Evolutionary conservation across 2,888 invertebrate genomes (phyloP).

Genomic region (Cantharis lateralis): DNA sequence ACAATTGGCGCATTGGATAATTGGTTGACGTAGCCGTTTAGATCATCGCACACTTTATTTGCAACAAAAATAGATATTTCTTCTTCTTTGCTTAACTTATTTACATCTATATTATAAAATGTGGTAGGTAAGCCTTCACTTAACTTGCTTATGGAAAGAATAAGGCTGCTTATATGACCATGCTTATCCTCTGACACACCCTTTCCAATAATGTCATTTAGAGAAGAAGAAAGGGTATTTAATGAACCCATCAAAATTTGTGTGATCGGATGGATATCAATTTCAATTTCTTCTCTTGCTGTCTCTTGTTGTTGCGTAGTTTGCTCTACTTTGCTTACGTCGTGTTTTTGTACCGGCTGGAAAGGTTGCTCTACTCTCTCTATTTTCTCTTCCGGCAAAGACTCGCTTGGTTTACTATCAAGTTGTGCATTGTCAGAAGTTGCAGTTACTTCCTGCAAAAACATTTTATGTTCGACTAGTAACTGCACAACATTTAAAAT

Average conservation of each 20-base stretch:
- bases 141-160: conserved; percentile 2
- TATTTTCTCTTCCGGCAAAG: neutral
- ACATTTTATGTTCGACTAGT: neutral
- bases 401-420: neutral
- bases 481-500: conserved; percentile 1
- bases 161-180: neutral
- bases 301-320: neutral
- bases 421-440: neutral
- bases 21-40: conserved; percentile 12
- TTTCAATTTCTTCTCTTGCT: conserved; percentile 10
- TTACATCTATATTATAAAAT: conserved; percentile 11
- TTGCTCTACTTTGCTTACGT: neutral
- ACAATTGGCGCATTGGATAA: conserved; percentile 7
- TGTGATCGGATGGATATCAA: conserved; percentile 19
- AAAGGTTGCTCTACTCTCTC: neutral
- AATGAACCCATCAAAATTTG: conserved; percentile 13
- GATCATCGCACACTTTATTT: conserved; percentile 24
- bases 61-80: conserved; percentile 19
- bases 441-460: neutral
- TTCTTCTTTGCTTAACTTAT: conserved; percentile 17
- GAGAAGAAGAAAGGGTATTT: neutral
- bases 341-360: neutral
- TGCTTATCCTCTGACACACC: conserved; percentile 12
- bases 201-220: neutral
- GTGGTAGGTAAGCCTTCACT: conserved; percentile 11